Evolutionary conservation across 2,113 vertebrate species (phyloP), one percentile per base, ranked within the genome.

Genomic region (Oncorhynchus clarkii): DNA sequence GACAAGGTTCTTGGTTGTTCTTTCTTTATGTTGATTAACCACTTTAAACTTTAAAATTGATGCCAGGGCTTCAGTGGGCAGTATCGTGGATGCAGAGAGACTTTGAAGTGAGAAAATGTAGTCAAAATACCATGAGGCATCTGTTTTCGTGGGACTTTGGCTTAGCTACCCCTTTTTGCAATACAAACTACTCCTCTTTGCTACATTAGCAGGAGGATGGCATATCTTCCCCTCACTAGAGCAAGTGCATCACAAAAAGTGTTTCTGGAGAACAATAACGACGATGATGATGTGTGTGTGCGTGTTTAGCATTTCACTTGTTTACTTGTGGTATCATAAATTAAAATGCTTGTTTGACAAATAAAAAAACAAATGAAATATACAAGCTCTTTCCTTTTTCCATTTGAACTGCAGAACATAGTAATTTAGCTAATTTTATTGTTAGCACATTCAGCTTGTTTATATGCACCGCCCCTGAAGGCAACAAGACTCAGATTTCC

Each of bases 91-190:
- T 78, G 80, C 79, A 51, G 77, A 76, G 82, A 88, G 79, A 90
- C 89, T 92, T 91, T 92, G 89, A 92, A 90, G 90, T 89, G 85
- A 76, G 78, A 90, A 79, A 87, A 90, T 82, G 87, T 82, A 84
- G 84, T 88, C 80, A 45, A 83, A 83, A 89, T 34, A 82, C 82
- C 91, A 89, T 29, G 70, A 87, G 89, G 90, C 87, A 6, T 85
- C 79, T 80, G 76, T 45, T 85, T 90, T 86, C 84, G 78, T 64
- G 66, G 83, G 82, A 84, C 82, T 78, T 71, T 75, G 78, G 67
- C 72, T 24, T 80, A 66, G 77, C 39, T 34, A 73, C 73, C 74
- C 45, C 13, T 24, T 74, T 77, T 69, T 74, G 14, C 67, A 48
- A 68, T 48, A 5, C 9, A 12, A 45, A 45, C 39, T 45, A 11